These are phyloP conservation scores for Cygnus atratus DNA, from an alignment of 2,113 vertebrate species.

Conservation along the genomic window DNA sequence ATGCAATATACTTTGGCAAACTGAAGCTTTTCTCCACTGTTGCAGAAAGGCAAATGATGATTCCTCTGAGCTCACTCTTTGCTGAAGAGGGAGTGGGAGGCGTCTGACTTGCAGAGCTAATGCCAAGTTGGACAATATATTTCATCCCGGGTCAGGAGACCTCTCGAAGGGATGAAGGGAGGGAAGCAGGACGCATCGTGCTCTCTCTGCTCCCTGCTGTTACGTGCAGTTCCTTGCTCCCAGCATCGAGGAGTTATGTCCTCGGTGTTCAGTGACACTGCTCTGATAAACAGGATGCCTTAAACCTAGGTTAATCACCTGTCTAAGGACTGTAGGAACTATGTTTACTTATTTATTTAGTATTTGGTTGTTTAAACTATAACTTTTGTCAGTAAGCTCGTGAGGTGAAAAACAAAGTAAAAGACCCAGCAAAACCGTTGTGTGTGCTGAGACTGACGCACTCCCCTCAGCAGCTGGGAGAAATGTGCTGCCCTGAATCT, in stretches of 20 bases:
- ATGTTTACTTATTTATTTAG: background rate
- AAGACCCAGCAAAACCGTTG: background rate
- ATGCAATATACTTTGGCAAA: background rate
- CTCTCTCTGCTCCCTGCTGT: background rate
- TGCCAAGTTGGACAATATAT: rapidly evolving
- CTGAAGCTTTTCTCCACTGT: background rate
- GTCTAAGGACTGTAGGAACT: background rate
- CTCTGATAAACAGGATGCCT: background rate
- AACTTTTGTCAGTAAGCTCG: background rate
- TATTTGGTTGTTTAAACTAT: background rate
- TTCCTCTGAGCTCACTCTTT: background rate
- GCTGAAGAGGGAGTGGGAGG: background rate
- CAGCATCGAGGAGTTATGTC: background rate
- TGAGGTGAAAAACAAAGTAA: background rate
- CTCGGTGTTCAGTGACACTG: background rate
- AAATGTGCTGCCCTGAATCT: background rate
- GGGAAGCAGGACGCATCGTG: background rate
- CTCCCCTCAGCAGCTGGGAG: background rate
- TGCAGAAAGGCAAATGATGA: background rate
- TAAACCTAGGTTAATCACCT: background rate
- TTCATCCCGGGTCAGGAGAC: background rate
- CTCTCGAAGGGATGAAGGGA: background rate
- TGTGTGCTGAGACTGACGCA: background rate
- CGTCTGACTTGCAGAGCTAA: background rate
- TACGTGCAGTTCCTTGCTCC: background rate